Percentiles rank a stretch among this genome's conserved stretches.
Conservation (phyloP, 2,113 vertebrate species). For the Tautogolabrus adspersus region DNA sequence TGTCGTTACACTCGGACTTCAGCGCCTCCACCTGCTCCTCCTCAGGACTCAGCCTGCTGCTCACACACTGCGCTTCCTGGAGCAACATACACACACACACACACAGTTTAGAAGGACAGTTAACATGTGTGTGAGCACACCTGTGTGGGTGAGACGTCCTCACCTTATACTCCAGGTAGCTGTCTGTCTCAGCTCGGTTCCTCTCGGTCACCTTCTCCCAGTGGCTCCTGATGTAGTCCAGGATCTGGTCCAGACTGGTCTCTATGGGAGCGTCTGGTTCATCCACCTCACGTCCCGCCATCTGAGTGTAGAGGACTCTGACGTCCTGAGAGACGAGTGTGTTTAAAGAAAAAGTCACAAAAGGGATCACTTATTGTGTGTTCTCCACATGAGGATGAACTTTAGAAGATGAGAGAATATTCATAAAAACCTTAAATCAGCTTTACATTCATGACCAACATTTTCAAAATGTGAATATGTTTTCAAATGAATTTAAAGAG, state of each 20-base stretch:
- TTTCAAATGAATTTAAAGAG: too few species aligned
- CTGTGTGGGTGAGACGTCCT: background rate
- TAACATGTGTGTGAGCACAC: background rate
- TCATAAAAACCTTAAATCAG: too few species aligned
- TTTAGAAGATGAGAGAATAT: too few species aligned
- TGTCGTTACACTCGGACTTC: conserved; percentile 86
- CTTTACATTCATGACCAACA: too few species aligned
- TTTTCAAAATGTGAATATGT: too few species aligned
- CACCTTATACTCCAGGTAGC: conserved; percentile 90
- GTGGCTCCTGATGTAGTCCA: conserved; percentile 90
- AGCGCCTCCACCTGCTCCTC: conserved; percentile 88
- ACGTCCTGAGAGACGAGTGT: conserved; percentile 87
- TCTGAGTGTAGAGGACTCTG: conserved; percentile 89
- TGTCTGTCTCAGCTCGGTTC: conserved; percentile 86
- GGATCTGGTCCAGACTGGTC: conserved; percentile 91
- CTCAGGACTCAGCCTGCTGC: conserved; percentile 84
- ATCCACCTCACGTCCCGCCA: conserved; percentile 89
- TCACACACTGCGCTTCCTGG: conserved; percentile 77
- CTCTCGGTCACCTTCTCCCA: conserved; percentile 93
- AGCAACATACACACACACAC: conserved; percentile 5
- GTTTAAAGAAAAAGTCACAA: conserved; percentile 19
- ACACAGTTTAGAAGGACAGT: background rate
- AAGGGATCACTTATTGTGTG: too few species aligned
- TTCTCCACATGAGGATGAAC: too few species aligned
- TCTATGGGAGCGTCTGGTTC: conserved; percentile 86